These are phyloP conservation scores for Acromyrmex echinatior DNA, from an alignment of 1,140 invertebrate species.

Conservation along the genomic window DNA sequence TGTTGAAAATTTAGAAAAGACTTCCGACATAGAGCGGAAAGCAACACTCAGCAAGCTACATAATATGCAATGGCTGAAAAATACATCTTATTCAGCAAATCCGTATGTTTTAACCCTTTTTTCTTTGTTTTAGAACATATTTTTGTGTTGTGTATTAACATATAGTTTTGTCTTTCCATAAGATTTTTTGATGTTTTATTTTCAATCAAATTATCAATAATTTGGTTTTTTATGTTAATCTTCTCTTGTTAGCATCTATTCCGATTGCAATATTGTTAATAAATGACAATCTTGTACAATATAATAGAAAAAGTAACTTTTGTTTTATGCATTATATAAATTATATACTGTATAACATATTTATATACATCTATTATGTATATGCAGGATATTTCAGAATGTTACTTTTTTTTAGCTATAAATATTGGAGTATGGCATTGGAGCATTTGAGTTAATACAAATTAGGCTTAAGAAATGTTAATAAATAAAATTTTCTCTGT, in stretches of 20 bases:
- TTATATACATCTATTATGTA: not conserved
- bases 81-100: conserved; percentile 57
- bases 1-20: conserved; percentile 61
- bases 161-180: not conserved
- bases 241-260: not conserved
- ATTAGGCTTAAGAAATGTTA: not conserved
- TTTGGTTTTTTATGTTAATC: not conserved
- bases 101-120: conserved; percentile 66
- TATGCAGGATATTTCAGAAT: conserved; percentile 4
- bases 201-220: not conserved
- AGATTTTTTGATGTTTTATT: not conserved
- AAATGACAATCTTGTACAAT: not conserved
- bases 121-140: conserved; percentile 38
- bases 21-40: conserved; percentile 48
- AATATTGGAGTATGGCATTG: not conserved
- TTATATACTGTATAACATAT: not conserved
- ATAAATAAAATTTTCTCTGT: not conserved
- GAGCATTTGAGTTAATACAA: too few species aligned
- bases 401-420: not conserved
- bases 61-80: conserved; percentile 77
- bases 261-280: not conserved
- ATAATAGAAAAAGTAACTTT: not conserved
- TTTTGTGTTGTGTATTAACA: conserved; percentile 15
- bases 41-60: conserved; percentile 69
- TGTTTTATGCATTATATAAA: not conserved